phyloP scores from a whole-genome alignment of 2,888 invertebrate genomes.

The Rhingia rostrata region DNA sequence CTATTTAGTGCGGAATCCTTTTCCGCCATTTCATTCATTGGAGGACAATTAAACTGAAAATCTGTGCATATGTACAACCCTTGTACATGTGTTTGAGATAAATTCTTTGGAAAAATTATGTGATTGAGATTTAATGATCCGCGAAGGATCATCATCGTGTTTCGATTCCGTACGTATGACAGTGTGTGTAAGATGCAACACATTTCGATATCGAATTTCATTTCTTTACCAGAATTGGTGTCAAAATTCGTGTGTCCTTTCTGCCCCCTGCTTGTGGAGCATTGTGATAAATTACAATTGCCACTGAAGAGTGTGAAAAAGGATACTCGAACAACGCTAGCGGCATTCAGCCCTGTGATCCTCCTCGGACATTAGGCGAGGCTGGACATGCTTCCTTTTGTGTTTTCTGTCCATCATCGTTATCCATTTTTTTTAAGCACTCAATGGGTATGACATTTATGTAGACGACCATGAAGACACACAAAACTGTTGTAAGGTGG shows the following conservation, averaged over 20 bases:
- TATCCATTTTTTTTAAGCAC: constrained; percentile 37
- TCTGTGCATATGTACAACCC: constrained; percentile 5
- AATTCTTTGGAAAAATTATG: constrained; percentile 58
- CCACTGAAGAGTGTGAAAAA: constrained; percentile 70
- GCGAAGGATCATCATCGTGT: constrained; percentile 66
- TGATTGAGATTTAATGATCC: constrained; percentile 74
- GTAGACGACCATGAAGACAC: neutral
- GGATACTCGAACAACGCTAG: constrained; percentile 61
- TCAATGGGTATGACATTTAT: constrained; percentile 6
- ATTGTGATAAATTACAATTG: constrained; percentile 63
- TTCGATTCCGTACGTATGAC: neutral
- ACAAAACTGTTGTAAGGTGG: constrained; percentile 44
- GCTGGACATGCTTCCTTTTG: constrained; percentile 70
- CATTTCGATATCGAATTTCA: constrained; percentile 71
- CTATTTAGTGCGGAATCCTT: constrained; percentile 63
- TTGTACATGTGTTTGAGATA: constrained; percentile 50
- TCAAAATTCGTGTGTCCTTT: constrained; percentile 67
- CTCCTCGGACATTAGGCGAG: constrained; percentile 59
- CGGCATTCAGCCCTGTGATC: constrained; percentile 61
- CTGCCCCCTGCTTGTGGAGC: constrained; percentile 59
- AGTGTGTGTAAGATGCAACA: constrained; percentile 18
- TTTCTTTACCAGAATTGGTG: constrained; percentile 49
- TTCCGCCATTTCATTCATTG: constrained; percentile 65
- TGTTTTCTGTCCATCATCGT: constrained; percentile 60
- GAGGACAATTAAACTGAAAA: constrained; percentile 67